These are phyloP conservation scores for Hiodon alosoides DNA, from an alignment of 2,113 vertebrate species.

Conservation along the genomic window DNA sequence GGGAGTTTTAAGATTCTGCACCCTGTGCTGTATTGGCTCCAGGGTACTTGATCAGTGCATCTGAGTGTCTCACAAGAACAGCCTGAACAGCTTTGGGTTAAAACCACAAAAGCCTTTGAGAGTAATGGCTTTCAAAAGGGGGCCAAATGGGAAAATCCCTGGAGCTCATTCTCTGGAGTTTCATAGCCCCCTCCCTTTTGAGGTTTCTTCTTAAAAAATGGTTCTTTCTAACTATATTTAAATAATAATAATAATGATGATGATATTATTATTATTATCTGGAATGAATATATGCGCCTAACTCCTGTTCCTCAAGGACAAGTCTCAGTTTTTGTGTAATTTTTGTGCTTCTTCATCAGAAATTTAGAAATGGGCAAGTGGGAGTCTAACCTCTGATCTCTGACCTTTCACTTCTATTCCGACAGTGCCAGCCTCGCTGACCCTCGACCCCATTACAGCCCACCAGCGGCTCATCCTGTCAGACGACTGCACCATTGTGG, in stretches of 20 bases:
- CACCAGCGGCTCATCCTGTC: constrained; percentile 96
- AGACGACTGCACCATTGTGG: constrained; percentile 95
- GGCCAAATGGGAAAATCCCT: background rate
- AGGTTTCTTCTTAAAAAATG: background rate
- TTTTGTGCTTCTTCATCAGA: too few species aligned
- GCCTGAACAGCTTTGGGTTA: background rate
- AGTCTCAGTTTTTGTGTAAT: too few species aligned
- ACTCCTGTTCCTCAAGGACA: too few species aligned
- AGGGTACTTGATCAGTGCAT: constrained; percentile 20
- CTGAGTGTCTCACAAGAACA: constrained; percentile 18
- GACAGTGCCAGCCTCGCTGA: constrained; percentile 84
- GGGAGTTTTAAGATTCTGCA: too few species aligned
- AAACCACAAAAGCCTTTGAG: background rate
- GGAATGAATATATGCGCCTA: too few species aligned
- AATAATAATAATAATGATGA: too few species aligned
- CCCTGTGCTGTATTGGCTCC: background rate
- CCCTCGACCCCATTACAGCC: constrained; percentile 86
- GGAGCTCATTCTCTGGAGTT: background rate
- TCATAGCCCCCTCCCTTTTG: background rate
- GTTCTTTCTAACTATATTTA: too few species aligned
- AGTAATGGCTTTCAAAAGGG: background rate
- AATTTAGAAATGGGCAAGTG: too few species aligned
- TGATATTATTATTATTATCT: too few species aligned
- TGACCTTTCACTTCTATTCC: background rate
- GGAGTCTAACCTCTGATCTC: background rate